Conservation (phyloP, 2,113 vertebrate genomes). For the Ia io region DNA sequence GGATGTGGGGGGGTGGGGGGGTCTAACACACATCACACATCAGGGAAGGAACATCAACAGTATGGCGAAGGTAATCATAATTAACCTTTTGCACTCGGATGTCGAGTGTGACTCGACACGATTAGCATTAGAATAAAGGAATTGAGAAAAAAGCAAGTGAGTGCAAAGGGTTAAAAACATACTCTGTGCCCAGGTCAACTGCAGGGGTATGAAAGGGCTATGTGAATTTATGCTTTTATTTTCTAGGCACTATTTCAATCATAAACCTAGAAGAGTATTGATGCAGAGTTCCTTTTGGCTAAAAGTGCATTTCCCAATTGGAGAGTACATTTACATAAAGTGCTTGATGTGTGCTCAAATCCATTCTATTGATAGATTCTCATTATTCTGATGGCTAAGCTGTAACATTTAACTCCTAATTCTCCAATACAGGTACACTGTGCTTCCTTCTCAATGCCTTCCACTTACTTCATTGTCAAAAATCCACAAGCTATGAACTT, state of each 20-base stretch:
- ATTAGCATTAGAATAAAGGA: too few relatives aligned
- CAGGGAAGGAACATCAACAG: not conserved
- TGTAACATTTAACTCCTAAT: not conserved
- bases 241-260: not conserved
- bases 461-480: not conserved
- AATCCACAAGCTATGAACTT: not conserved
- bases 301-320: not conserved
- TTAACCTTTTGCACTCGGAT: too few relatives aligned
- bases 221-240: not conserved
- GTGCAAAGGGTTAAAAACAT: too few relatives aligned
- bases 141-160: too few relatives aligned
- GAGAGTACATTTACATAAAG: not conserved
- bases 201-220: not conserved
- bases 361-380: not conserved
- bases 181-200: not conserved
- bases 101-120: too few relatives aligned
- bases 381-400: not conserved
- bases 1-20: too few relatives aligned
- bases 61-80: not conserved
- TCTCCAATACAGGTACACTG: not conserved
- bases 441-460: not conserved
- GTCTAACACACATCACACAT: not conserved
- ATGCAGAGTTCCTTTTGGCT: not conserved
- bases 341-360: not conserved
- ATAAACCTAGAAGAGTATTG: not conserved